Conservation (phyloP, 1,140 invertebrate species). For the Dreissena polymorpha region DNA sequence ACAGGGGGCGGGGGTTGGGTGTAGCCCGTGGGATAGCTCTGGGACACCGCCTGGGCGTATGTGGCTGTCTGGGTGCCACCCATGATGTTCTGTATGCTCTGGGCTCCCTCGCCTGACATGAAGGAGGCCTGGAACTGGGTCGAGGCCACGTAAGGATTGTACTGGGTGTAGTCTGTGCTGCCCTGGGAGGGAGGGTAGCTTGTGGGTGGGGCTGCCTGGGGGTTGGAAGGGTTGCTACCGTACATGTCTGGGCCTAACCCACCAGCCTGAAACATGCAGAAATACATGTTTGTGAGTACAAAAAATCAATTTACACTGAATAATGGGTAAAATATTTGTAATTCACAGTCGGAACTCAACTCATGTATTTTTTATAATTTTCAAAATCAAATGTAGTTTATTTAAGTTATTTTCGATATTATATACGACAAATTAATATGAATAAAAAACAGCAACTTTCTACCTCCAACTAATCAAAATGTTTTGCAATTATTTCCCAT, state of each 20-base stretch:
- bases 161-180: constrained; percentile 50
- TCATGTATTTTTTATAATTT: too few species aligned
- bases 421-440: too few species aligned
- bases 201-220: constrained; percentile 47
- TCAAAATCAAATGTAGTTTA: too few species aligned
- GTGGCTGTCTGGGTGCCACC: constrained; percentile 53
- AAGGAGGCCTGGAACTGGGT: constrained; percentile 75
- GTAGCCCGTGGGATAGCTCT: constrained; percentile 45
- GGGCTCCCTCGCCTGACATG: constrained; percentile 75
- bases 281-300: neutral
- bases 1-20: constrained; percentile 49
- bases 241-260: constrained; percentile 2
- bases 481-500: too few species aligned
- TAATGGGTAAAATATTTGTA: too few species aligned
- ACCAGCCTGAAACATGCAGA: too few species aligned
- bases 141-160: constrained; percentile 74
- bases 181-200: constrained; percentile 5
- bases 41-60: constrained; percentile 34
- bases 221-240: constrained; percentile 58
- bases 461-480: too few species aligned
- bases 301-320: neutral
- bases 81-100: constrained; percentile 73
- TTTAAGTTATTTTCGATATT: too few species aligned
- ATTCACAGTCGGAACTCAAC: too few species aligned
- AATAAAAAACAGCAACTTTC: too few species aligned